Evolutionary conservation across 1,140 invertebrate species (phyloP).

Genomic region (Drosophila dunni): DNA sequence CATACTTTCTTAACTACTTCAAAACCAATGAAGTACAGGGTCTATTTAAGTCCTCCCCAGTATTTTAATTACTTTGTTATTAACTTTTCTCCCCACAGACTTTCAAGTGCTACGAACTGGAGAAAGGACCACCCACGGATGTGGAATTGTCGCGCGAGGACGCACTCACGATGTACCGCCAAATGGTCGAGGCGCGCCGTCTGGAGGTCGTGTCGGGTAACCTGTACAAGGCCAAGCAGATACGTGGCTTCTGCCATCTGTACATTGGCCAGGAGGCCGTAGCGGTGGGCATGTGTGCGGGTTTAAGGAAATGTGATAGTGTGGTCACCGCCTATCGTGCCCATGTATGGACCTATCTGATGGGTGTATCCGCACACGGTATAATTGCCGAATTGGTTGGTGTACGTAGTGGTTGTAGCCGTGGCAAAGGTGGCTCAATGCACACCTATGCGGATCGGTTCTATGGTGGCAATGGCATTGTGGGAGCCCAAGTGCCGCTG

Average conservation of each 20-base stretch:
- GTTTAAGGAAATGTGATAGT: constrained; percentile 87
- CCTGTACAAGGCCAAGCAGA: constrained; percentile 91
- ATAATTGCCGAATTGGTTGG: constrained; percentile 95
- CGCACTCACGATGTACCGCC: constrained; percentile 86
- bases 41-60: too few species aligned
- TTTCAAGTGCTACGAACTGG: constrained; percentile 93
- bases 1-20: too few species aligned
- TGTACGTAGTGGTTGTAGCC: constrained; percentile 88
- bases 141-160: constrained; percentile 88
- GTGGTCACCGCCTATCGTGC: constrained; percentile 90
- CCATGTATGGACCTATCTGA: constrained; percentile 89
- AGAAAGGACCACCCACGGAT: constrained; percentile 89
- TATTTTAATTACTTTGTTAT: background rate
- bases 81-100: constrained; percentile 25
- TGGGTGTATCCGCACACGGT: constrained; percentile 91
- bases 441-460: constrained; percentile 88
- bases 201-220: constrained; percentile 90
- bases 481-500: constrained; percentile 98
- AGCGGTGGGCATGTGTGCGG: constrained; percentile 87
- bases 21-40: too few species aligned
- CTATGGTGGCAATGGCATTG: constrained; percentile 98
- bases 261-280: constrained; percentile 91
- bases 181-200: constrained; percentile 89
- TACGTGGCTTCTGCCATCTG: constrained; percentile 93
- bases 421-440: constrained; percentile 90